A percentile compares a stretch with the other conserved stretches of the same genome.
phyloP scores from a whole-genome alignment of 2,113 vertebrate species.

The Cnemophilus loriae region DNA sequence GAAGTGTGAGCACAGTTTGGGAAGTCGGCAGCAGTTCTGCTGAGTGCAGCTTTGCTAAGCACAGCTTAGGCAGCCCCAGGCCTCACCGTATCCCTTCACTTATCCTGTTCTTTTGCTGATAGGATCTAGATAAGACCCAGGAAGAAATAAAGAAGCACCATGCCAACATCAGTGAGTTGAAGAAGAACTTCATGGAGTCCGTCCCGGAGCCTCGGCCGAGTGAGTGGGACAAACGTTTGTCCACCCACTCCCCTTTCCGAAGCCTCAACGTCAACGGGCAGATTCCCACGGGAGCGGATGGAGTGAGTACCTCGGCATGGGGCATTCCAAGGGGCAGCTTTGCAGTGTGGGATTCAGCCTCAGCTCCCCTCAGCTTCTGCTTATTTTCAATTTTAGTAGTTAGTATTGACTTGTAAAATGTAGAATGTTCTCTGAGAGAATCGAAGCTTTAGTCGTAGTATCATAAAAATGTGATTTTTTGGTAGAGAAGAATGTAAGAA shows the following conservation, averaged over 20 bases:
- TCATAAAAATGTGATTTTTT: not conserved
- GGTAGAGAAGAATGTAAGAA: not conserved
- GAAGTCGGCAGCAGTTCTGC: not conserved
- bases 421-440: not conserved
- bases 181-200: constrained; percentile 98
- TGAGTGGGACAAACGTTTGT: constrained; percentile 97
- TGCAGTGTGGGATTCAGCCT: not conserved
- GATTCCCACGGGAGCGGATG: constrained; percentile 81
- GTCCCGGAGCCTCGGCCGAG: constrained; percentile 88
- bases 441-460: fast-evolving
- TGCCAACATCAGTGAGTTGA: constrained; percentile 94
- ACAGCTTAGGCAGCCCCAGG: not conserved
- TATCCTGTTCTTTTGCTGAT: constrained; percentile 35
- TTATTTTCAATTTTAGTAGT: fast-evolving
- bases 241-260: constrained; percentile 91
- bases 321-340: not conserved
- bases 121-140: constrained; percentile 96
- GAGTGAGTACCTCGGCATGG: constrained; percentile 74
- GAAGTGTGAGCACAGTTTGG: not conserved
- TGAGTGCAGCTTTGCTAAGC: constrained; percentile 59
- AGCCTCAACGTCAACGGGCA: constrained; percentile 89
- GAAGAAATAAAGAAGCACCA: constrained; percentile 96
- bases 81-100: not conserved
- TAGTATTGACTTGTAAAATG: fast-evolving
- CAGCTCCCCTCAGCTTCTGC: not conserved